Conservation (phyloP, 2,797 vertebrate genomes). For the Gastrophryne carolinensis region DNA sequence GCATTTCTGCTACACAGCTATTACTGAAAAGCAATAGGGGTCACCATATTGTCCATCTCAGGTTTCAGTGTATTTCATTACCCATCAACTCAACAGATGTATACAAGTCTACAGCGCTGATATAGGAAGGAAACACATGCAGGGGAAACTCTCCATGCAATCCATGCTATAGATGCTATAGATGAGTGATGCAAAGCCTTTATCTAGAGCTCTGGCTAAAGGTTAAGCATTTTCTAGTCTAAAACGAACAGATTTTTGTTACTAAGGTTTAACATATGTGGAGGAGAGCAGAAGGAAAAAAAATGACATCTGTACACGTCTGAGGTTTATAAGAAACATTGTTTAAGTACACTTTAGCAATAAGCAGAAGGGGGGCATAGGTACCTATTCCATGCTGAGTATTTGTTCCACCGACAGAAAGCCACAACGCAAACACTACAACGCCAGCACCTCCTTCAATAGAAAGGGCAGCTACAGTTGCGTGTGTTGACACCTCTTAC, state of each 20-base stretch:
- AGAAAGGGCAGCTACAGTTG: no score
- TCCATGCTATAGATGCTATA: neutral
- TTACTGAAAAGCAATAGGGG: neutral
- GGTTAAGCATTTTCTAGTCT: conserved; percentile 6
- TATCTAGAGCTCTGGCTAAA: neutral
- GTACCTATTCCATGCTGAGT: no score
- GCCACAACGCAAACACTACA: no score
- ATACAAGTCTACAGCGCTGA: neutral
- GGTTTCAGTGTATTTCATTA: neutral
- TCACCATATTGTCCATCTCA: neutral
- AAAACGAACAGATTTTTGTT: conserved; percentile 9
- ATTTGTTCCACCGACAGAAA: no score
- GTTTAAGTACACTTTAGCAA: no score
- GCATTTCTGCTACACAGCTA: conserved; percentile 14
- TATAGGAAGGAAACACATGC: neutral
- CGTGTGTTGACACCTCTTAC: no score
- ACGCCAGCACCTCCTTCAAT: no score
- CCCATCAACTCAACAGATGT: neutral
- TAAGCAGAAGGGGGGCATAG: no score
- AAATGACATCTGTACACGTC: neutral
- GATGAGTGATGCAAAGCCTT: neutral
- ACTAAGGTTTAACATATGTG: no score
- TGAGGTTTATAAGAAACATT: no score
- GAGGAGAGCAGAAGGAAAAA: neutral
- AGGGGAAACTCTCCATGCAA: neutral